These are phyloP conservation scores for Microtus pennsylvanicus DNA, from an alignment of 2,113 vertebrate species.

Conservation along the genomic window DNA sequence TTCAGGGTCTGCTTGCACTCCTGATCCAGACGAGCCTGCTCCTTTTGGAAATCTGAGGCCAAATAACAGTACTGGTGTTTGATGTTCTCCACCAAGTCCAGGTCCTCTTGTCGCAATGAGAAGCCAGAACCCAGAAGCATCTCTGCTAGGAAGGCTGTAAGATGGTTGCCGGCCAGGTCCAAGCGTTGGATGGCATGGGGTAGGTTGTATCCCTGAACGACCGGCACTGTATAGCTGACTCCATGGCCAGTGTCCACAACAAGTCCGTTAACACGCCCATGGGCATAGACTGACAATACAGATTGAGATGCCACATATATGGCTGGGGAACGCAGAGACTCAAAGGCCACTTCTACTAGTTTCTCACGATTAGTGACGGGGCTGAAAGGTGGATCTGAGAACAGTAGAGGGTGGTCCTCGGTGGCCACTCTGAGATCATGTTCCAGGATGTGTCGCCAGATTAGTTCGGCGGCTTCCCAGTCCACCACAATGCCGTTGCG, in stretches of 20 bases:
- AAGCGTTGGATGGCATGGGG: conserved; percentile 75
- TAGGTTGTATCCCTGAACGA: conserved; percentile 82
- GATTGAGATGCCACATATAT: conserved; percentile 81
- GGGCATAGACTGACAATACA: conserved; percentile 75
- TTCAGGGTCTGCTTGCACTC: conserved; percentile 29
- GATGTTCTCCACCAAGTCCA: conserved; percentile 68
- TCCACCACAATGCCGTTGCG: conserved; percentile 64
- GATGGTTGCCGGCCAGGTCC: conserved; percentile 81
- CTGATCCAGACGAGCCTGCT: neutral
- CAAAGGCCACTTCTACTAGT: conserved; percentile 82
- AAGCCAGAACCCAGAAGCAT: conserved; percentile 58
- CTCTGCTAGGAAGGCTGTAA: conserved; percentile 79
- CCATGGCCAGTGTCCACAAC: conserved; percentile 82
- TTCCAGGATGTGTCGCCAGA: conserved; percentile 82
- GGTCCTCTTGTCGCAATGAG: conserved; percentile 39
- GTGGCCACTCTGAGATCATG: conserved; percentile 74
- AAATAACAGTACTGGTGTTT: conserved; percentile 81
- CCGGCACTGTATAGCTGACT: conserved; percentile 70
- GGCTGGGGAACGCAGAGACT: conserved; percentile 71
- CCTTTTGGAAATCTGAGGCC: conserved; percentile 47
- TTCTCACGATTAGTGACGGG: conserved; percentile 83
- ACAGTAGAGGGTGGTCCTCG: conserved; percentile 77
- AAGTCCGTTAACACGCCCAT: conserved; percentile 79
- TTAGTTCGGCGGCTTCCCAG: conserved; percentile 70
- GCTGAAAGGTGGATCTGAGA: conserved; percentile 83